Evolutionary conservation across 2,113 vertebrate species (phyloP), one percentile per base, ranked within the genome.

Genomic region (Craseonycteris thonglongyai): DNA sequence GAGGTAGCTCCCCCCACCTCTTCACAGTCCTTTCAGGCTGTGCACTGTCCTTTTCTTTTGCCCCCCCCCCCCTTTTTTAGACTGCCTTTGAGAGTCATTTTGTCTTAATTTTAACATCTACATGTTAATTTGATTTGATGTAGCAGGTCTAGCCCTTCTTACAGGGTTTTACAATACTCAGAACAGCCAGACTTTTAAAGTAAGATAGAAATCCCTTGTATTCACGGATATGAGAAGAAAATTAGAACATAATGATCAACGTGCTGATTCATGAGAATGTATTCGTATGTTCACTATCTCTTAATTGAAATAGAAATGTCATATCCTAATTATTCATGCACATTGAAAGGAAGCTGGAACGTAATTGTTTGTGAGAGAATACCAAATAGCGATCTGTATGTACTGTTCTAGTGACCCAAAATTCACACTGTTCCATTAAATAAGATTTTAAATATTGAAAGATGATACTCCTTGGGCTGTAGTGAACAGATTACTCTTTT

Each of bases 301-400:
- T 63, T 49, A 92, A 63, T 82, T 78, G 42, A 93, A 89, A 68
- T 72, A 54, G 88, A 91, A 91, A 68, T 92, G 21, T 51, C 42
- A 47, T 63, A 49, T 91, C 33, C 40, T 65, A 18, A 42, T 94
- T 79, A 89, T 45, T 95, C n/a, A 40, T 21, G 51, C 38, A 24
- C 35, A n/a, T 56, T 54, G 38, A 30, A 88, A 82, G 35, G 69
- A 89, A 86, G 51, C 69, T 38, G 5, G 65, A 89, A 68, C 63
- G 33, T 76, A 51, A 66, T 30, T 82, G 2, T 81, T n/a, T 33
- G 1, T 59, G 88, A 19, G 71, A 76, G 58, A 92, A 80, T 59
- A 61, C 28, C 35, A 89, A 12, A 42, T 84, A 49, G 59, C 42
- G 81, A 45, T 61, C 33, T 84, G 3, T 92, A 11, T 69, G 38